Percentiles rank a stretch among this genome's conserved stretches.
These are phyloP conservation scores for Drosophila simulans DNA, from an alignment of 1,140 invertebrate species.

Conservation along the genomic window DNA sequence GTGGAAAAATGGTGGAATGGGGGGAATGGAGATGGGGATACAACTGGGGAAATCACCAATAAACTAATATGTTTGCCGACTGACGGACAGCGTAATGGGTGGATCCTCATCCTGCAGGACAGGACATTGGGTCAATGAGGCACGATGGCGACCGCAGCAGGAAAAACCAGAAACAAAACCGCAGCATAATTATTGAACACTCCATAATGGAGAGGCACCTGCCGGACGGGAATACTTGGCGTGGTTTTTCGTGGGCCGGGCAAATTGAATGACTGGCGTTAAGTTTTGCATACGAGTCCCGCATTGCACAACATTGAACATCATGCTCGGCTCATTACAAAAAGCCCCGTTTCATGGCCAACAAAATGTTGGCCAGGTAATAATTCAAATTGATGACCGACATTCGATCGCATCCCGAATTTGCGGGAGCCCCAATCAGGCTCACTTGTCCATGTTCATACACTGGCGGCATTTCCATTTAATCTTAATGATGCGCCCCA, in stretches of 20 bases:
- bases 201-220: slow-evolving; percentile 49
- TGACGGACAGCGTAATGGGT: slow-evolving; percentile 2
- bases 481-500: neutral
- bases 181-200: slow-evolving; percentile 70
- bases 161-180: slow-evolving; percentile 39
- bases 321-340: slow-evolving; percentile 75
- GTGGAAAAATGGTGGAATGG: neutral
- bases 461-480: slow-evolving; percentile 5
- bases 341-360: slow-evolving; percentile 53
- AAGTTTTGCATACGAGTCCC: slow-evolving; percentile 33
- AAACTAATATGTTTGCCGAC: slow-evolving; percentile 46
- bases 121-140: slow-evolving; percentile 8
- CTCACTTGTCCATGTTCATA: slow-evolving; percentile 5
- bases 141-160: slow-evolving; percentile 14
- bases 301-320: slow-evolving; percentile 44
- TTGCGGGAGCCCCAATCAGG: slow-evolving; percentile 19
- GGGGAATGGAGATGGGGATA: neutral
- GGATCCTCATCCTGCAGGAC: slow-evolving; percentile 6
- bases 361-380: slow-evolving; percentile 44
- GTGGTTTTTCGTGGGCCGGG: slow-evolving; percentile 3
- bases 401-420: slow-evolving; percentile 29
- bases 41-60: slow-evolving; percentile 23
- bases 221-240: neutral
- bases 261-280: slow-evolving; percentile 71
- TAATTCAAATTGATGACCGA: slow-evolving; percentile 51